phyloP scores from a whole-genome alignment of 2,888 invertebrate genomes.

The Lacanobia oleracea region DNA sequence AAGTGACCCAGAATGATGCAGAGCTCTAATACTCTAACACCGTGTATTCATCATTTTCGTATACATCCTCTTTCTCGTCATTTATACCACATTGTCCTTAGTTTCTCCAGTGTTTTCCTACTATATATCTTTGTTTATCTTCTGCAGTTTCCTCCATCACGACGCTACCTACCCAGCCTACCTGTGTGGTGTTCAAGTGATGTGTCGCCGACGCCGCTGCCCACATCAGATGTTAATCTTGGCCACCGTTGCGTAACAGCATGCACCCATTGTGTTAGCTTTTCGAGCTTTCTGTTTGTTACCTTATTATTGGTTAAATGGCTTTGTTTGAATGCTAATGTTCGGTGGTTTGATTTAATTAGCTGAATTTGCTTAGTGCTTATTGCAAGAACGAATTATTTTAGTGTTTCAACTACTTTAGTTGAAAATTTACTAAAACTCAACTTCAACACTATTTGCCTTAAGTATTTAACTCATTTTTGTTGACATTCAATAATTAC shows the following conservation, averaged over 20 bases:
- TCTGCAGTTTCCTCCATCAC: conserved; percentile 34
- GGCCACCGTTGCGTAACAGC: conserved; percentile 61
- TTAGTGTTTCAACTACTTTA: neutral
- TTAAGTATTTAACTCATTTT: neutral
- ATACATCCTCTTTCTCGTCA: too few species aligned
- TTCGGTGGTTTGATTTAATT: conserved; percentile 36
- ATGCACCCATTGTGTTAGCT: conserved; percentile 55
- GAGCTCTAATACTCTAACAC: too few species aligned
- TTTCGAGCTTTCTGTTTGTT: conserved; percentile 53
- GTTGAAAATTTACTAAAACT: neutral
- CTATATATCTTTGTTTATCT: conserved; percentile 5
- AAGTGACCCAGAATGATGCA: too few species aligned
- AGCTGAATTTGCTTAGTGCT: conserved; percentile 4
- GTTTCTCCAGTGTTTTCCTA: too few species aligned
- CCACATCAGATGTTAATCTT: conserved; percentile 73
- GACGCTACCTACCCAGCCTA: conserved; percentile 25
- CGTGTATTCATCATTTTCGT: too few species aligned
- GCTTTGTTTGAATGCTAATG: conserved; percentile 37
- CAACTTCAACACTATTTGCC: too few species aligned
- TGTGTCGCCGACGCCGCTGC: conserved; percentile 66
- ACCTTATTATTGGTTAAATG: conserved; percentile 37
- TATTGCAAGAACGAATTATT: neutral
- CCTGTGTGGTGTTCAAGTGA: conserved; percentile 54
- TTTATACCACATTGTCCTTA: too few species aligned
- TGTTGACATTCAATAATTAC: neutral